Conservation (phyloP, 2,113 vertebrate species). For the Hyperopisus bebe region DNA sequence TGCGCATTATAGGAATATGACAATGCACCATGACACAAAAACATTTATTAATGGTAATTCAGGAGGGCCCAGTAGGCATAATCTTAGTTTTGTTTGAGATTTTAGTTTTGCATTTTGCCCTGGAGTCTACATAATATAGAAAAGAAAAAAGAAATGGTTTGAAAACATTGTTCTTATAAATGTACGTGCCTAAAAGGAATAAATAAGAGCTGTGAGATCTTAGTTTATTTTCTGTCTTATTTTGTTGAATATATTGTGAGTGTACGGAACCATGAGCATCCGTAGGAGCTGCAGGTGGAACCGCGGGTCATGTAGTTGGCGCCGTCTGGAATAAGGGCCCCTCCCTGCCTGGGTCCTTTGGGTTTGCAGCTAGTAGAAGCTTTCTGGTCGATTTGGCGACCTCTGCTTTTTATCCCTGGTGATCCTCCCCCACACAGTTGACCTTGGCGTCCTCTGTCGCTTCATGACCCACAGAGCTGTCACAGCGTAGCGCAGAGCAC, state of each 20-base stretch:
- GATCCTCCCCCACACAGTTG: neutral
- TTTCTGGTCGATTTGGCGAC: neutral
- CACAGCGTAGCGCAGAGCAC: neutral
- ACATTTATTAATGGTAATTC: neutral
- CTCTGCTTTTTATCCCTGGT: neutral
- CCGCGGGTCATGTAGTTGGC: neutral
- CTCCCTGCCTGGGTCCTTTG: neutral
- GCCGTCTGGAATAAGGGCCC: neutral
- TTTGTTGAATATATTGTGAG: neutral
- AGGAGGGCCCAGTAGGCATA: neutral
- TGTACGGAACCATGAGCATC: neutral
- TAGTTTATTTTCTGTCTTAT: neutral
- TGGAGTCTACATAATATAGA: neutral
- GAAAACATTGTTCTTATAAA: neutral
- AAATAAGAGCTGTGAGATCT: neutral
- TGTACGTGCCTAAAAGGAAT: neutral
- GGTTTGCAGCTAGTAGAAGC: neutral
- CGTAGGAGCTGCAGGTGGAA: neutral
- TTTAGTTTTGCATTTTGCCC: neutral
- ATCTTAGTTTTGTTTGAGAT: neutral
- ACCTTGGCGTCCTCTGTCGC: neutral
- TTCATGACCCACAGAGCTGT: neutral
- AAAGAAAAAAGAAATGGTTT: neutral
- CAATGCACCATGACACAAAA: neutral
- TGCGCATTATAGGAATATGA: neutral